These are phyloP conservation scores for Pasiphila rectangulata DNA, from an alignment of 2,888 invertebrate genomes.

Conservation along the genomic window DNA sequence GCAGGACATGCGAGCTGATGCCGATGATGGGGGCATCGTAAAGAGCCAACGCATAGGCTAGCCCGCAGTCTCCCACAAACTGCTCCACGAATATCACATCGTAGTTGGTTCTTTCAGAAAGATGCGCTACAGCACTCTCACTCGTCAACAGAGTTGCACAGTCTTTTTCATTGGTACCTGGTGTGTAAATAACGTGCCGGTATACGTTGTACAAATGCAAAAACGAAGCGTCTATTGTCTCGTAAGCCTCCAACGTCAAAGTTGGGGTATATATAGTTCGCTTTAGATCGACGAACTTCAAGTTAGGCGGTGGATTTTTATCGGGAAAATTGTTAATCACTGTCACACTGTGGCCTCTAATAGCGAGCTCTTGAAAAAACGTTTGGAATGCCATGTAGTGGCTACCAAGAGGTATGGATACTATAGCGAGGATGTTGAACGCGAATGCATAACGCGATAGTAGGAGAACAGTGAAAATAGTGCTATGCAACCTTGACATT, in stretches of 20 bases:
- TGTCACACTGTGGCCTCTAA: slow-evolving; percentile 82
- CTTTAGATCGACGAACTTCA: slow-evolving; percentile 76
- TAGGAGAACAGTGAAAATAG: slow-evolving; percentile 20
- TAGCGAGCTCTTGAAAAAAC: slow-evolving; percentile 78
- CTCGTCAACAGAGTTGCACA: slow-evolving; percentile 52
- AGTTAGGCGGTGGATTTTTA: slow-evolving; percentile 61
- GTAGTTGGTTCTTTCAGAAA: slow-evolving; percentile 45
- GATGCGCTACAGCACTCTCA: slow-evolving; percentile 43
- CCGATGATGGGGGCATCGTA: slow-evolving; percentile 75
- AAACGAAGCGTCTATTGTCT: slow-evolving; percentile 35
- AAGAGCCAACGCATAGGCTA: slow-evolving; percentile 57
- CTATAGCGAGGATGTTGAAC: slow-evolving; percentile 74
- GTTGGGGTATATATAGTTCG: slow-evolving; percentile 19
- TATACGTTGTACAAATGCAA: slow-evolving; percentile 40
- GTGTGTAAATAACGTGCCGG: slow-evolving; percentile 36
- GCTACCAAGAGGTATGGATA: slow-evolving; percentile 82
- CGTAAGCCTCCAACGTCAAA: slow-evolving; percentile 36
- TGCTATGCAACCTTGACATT: slow-evolving; percentile 6
- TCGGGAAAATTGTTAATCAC: slow-evolving; percentile 82
- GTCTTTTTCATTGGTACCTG: slow-evolving; percentile 24
- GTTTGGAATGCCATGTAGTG: slow-evolving; percentile 83
- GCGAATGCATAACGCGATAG: slow-evolving; percentile 45
- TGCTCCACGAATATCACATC: slow-evolving; percentile 73
- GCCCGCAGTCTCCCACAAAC: slow-evolving; percentile 68
- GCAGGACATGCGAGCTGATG: slow-evolving; percentile 70